Evolutionary conservation across 2,888 invertebrate genomes (phyloP), one percentile per base, ranked within the genome.

Genomic region (Chrysodeixis includens): DNA sequence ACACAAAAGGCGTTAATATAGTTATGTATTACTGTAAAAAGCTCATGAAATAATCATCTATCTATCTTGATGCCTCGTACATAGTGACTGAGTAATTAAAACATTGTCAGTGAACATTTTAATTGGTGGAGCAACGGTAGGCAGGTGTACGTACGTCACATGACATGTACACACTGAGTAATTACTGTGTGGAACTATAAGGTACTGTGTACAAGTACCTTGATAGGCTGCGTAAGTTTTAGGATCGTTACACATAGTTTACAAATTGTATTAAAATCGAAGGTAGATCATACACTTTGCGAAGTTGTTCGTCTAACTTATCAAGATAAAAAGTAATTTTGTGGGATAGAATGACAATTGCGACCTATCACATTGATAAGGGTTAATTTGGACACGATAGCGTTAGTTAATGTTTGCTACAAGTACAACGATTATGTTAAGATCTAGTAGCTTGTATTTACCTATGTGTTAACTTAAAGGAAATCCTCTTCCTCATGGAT

Each of bases 141-240:
- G 54, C 69, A 75, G 64, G 64, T 78, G 69, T 40, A 54, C 46
- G 44, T 61, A 52, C 62, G 32, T 49, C 73, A 55, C 52, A 57
- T 52, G 76, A 65, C 56, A 62, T 66, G 64, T 63, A 61, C 56
- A 70, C 12, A 62, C 58, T 30, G 61, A 40, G 62, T 78, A 78
- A 75, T 69, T 75, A 58, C 63, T 58, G 44, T 53, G 32, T 61
- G 63, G 40, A 18, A 30, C 44, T 30, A 18, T 18, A 20, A 49
- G 40, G n/a, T n/a, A 30, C 22, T 55, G 18, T 20, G 52, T 12
- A 0, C 44, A 8, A 72, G 73, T 60, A 60, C 32, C 58, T 71
- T 35, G 61, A 62, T 71, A 69, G 62, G 56, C 49, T 52, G 59
- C 53, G 51, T 18, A 20, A 49, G 20, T 20, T 16, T 9, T 20